Percentiles rank a stretch among this genome's conserved stretches.
Conservation (phyloP, 2,797 vertebrate species). For the Macrochelys suwanniensis region DNA sequence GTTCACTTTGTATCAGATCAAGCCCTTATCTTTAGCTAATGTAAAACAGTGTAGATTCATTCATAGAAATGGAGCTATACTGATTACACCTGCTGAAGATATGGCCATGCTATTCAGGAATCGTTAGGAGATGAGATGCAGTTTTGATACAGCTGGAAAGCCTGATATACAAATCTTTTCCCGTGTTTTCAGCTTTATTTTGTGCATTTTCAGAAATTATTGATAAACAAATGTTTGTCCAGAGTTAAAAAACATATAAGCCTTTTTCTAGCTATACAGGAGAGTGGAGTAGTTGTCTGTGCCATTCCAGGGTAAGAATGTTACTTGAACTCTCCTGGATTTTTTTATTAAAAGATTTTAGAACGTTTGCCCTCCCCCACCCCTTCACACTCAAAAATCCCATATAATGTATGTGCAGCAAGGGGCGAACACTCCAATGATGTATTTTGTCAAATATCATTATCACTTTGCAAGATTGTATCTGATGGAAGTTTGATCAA, state of each 20-base stretch:
- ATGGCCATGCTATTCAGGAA: fast-evolving
- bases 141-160: background rate
- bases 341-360: background rate
- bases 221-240: background rate
- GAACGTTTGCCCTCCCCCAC: background rate
- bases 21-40: background rate
- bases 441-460: background rate
- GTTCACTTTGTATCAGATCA: background rate
- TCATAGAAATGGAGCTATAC: background rate
- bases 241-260: background rate
- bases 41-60: background rate
- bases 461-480: background rate
- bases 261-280: background rate
- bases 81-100: background rate
- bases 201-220: background rate
- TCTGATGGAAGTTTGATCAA: background rate
- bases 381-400: background rate
- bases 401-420: background rate
- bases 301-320: background rate
- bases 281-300: background rate
- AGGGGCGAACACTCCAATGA: background rate
- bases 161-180: background rate
- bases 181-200: background rate
- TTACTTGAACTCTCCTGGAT: background rate
- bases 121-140: background rate